A percentile compares a stretch with the other conserved stretches of the same genome.
phyloP scores from a whole-genome alignment of 1,140 invertebrate genomes.

The Neomicropteryx cornuta region DNA sequence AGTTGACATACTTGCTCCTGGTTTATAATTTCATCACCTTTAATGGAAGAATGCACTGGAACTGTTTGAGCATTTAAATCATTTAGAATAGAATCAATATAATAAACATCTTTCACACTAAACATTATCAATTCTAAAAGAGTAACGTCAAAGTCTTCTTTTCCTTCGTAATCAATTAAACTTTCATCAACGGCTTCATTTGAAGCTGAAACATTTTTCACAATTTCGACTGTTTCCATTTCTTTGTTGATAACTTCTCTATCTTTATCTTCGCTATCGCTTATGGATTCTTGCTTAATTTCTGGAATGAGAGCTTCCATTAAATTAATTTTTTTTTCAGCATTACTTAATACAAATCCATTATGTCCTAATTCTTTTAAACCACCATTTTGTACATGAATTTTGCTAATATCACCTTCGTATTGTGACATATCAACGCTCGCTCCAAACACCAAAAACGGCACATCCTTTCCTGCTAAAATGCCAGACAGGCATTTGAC shows the following conservation, averaged over 20 bases:
- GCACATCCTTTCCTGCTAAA: conserved; percentile 27
- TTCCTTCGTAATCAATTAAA: conserved; percentile 23
- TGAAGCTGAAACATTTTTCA: conserved; percentile 7
- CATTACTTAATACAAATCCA: conserved; percentile 2
- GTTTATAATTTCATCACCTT: conserved; percentile 19
- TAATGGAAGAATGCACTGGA: conserved; percentile 21
- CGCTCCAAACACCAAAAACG: conserved; percentile 28
- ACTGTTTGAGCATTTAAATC: conserved; percentile 23
- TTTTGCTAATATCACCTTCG: conserved; percentile 25
- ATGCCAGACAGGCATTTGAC: conserved; percentile 28
- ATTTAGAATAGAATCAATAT: conserved; percentile 20
- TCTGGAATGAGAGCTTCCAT: conserved; percentile 20
- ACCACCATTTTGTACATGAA: conserved; percentile 14
- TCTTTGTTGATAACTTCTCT: conserved; percentile 11
- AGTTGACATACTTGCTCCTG: conserved; percentile 17
- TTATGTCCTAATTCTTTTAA: conserved; percentile 5
- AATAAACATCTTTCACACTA: conserved; percentile 29
- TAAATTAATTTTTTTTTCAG: conserved; percentile 9
- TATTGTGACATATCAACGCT: conserved; percentile 26
- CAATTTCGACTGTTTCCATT: conserved; percentile 12
- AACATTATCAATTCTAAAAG: conserved; percentile 27
- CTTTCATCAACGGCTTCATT: conserved; percentile 16
- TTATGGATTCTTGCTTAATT: conserved; percentile 25
- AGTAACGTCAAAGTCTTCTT: conserved; percentile 35
- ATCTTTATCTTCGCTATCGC: conserved; percentile 15